Base-by-base conservation (phyloP, 1,140 invertebrate genomes). In the Drosophila aff. region DNA sequence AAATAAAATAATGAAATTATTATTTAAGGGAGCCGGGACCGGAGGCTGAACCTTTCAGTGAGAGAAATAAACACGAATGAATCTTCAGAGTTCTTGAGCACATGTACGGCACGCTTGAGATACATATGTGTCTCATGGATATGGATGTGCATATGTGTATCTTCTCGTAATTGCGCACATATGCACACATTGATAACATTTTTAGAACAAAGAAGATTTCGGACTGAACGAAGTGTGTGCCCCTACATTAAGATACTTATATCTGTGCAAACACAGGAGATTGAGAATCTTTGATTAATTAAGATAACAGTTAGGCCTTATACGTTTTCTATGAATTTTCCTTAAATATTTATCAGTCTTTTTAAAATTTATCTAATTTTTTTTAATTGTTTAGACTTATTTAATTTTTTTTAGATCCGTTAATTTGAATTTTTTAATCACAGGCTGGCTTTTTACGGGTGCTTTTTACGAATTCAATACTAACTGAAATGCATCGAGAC, bases 141-240 rank as follows among this genome's bases (percentile, higher is more conserved):
- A 50, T n/a, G 26, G 49, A 50, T 49, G 46, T 49, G 46, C 46
- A 50, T 31, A 28, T 50, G 49, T 50, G 28, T 50, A 50, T 50
- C 49, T 28, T 23, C 15, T 55, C 53, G 53, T 55, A 55, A 55
- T 55, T 55, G 53, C 53, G 53, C 53, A 55, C 53, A 55, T 55
- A 55, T 55, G 53, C 53, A 55, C 36, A 55, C 53, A 55, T 16
- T 55, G 53, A 55, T 55, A 55, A 38, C 53, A 55, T 55, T 55
- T 55, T 55, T 55, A 55, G 53, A 55, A 55, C 53, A 55, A 55
- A 55, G 53, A 55, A 55, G 53, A 55, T 55, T 40, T 40, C 53
- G 21, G 53, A 40, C 21, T 55, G 53, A 55, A 23, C 53, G 53
- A 55, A 55, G 53, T 55, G 53, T 23, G 53, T 55, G 53, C 53